Conservation (phyloP, 2,797 vertebrate genomes). For the Labroides dimidiatus region DNA sequence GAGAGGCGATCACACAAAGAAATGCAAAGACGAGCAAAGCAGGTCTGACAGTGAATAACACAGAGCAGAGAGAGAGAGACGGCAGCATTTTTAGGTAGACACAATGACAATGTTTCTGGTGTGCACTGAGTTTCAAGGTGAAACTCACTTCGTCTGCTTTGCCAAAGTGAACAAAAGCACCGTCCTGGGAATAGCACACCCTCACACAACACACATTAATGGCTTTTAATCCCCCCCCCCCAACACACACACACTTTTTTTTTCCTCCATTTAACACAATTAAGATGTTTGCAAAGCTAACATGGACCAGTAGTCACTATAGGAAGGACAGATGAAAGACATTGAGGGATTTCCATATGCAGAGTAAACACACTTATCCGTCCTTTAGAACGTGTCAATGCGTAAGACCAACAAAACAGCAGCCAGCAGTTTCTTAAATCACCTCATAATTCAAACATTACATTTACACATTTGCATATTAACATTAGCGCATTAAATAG, state of each 20-base stretch:
- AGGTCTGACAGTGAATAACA: conserved; percentile 60
- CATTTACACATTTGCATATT: conserved; percentile 70
- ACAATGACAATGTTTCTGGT: conserved; percentile 81
- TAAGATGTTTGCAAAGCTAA: conserved; percentile 87
- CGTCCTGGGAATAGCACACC: conserved; percentile 80
- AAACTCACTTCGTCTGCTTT: conserved; percentile 77
- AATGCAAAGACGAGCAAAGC: conserved; percentile 60
- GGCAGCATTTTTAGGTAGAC: conserved; percentile 69
- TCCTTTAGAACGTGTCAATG: conserved; percentile 61
- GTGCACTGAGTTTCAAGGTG: conserved; percentile 85
- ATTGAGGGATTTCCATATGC: conserved; percentile 78
- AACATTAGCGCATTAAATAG: conserved; percentile 68
- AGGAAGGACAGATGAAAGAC: conserved; percentile 84
- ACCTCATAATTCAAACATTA: conserved; percentile 72
- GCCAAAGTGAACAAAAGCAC: conserved; percentile 84
- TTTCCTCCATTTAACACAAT: conserved; percentile 86
- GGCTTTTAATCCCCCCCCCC: conserved; percentile 80
- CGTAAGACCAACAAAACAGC: conserved; percentile 69
- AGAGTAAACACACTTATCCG: conserved; percentile 76
- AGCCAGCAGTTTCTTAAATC: conserved; percentile 66
- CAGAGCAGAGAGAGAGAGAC: conserved; percentile 36
- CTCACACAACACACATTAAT: conserved; percentile 83
- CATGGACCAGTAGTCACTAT: conserved; percentile 78
- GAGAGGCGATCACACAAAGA: conserved; percentile 60
- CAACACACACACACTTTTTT: no score